Conservation (phyloP, 2,113 vertebrate genomes). For the Megaceryle torquata region DNA sequence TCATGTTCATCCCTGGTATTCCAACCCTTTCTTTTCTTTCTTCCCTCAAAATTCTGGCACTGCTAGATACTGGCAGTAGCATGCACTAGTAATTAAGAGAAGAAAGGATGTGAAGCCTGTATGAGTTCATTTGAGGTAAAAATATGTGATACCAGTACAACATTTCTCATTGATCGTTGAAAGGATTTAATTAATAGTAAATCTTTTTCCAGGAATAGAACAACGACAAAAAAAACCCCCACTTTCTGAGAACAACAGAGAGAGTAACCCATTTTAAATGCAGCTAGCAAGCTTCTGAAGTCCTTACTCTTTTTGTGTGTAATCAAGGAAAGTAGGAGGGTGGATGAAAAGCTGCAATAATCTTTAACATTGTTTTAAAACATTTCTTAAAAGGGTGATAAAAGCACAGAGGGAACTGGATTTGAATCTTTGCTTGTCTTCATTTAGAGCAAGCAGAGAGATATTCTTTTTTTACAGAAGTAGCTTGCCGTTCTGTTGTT, state of each 20-base stretch:
- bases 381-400: not conserved
- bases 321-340: not conserved
- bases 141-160: not conserved
- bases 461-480: not conserved
- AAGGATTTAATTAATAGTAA: not conserved
- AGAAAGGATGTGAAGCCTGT: not conserved
- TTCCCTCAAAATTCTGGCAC: conserved; percentile 9
- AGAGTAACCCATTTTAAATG: not conserved
- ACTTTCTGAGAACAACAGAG: not conserved
- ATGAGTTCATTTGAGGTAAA: conserved; percentile 30
- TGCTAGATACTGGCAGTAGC: not conserved
- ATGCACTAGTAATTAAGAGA: not conserved
- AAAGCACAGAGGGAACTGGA: not conserved
- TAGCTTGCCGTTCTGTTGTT: not conserved
- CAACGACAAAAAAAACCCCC: not conserved
- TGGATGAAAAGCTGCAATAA: not conserved
- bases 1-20: conserved; percentile 26
- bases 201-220: not conserved
- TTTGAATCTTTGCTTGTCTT: not conserved
- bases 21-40: not conserved
- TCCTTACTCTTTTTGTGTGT: not conserved
- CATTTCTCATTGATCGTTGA: not conserved
- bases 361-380: not conserved
- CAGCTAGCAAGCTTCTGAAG: not conserved
- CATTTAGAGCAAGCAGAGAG: not conserved